Evolutionary conservation across 2,113 vertebrate species (phyloP), one percentile per base, ranked within the genome.

Genomic region (Thamnaconus septentrionalis): DNA sequence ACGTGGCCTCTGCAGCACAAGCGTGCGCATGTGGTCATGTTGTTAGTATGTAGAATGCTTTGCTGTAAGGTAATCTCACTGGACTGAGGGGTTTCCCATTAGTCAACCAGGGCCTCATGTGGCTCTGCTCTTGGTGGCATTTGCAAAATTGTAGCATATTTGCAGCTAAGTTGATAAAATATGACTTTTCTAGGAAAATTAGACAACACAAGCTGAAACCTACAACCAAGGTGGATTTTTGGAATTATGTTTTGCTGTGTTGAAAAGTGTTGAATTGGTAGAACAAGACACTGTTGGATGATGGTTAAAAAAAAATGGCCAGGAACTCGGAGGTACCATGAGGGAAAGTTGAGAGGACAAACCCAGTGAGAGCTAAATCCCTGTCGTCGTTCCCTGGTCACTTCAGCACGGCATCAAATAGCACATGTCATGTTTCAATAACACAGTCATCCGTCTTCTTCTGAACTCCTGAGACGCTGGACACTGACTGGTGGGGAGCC

Each of bases 51-150:
- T 63, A 18, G 68, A 53, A 62, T 80, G 64, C 69, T 56, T 72
- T 43, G 53, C 10, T 73, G 76, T 44, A 64, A 84, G 48, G 52
- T 2, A 18, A 73, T 73, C 82, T 72, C 39, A 18, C 10, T 71
- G 49, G 68, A 66, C 66, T 12, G 49, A 69, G 58, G 64, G 65
- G 42, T 73, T 77, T 86, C 74, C 71, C 51, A 46, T 42, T 56
- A 58, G 49, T 80, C 83, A 77, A 68, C 40, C 18, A 5, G 42
- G 9, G 61, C 78, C 55, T 81, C 71, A 53, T 45, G 75, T 81
- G 55, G 10, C 79, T 48, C 7, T 56, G 61, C 18, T 42, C 8
- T 68, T 48, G 48, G n/a, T 68, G 49, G 46, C 18, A 64, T 49
- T 51, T 45, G 64, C 56, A 72, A 65, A 42, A 67, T 18, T 53